Evolutionary conservation across 2,888 invertebrate species (phyloP), one percentile per base, ranked within the genome.

Genomic region (Stenodera caucasica): DNA sequence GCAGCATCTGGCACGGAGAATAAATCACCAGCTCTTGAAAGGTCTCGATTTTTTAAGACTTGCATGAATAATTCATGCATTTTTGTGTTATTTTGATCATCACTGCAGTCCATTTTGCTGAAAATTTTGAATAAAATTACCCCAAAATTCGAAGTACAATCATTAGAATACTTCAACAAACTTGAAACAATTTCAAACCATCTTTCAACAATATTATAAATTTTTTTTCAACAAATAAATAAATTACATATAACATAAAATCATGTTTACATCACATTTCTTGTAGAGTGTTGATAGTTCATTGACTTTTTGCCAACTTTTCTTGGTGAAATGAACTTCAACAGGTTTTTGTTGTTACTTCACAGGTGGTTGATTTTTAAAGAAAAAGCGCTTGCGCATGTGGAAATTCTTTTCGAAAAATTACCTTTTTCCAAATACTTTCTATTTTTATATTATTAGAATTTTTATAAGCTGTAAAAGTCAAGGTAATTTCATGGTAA

Each of bases 21-120:
- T 67, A 96, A 85, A 81, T 96, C 95, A 29, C 95, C 95, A 72
- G 96, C 96, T 78, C 90, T 83, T 55, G 95, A 94, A 63, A 96
- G 84, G 82, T 96, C 95, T 78, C 93, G 88, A 80, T 92, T 91
- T 75, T 90, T 91, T 68, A 96, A 85, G 68, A 96, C 94, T 84
- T 93, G 91, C 77, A 91, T 90, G 78, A 96, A 90, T 76, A 96
- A 84, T 81, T 93, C 93, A 82, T 95, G 94, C 94, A 95, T 95
- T 78, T 82, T 88, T 76, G 70, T 72, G 56, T 72, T 69, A 45
- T 64, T 67, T 57, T 72, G 75, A 51, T 74, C 73, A 18, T 67
- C 69, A 56, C 63, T 63, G 33, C 65, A 65, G 66, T 63, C 72
- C 72, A 71, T 72, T 54, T n/a, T n/a, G n/a, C n/a, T n/a, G n/a